Base-by-base conservation (phyloP, 1,140 invertebrate genomes). In the Mizuhopecten yessoensis region DNA sequence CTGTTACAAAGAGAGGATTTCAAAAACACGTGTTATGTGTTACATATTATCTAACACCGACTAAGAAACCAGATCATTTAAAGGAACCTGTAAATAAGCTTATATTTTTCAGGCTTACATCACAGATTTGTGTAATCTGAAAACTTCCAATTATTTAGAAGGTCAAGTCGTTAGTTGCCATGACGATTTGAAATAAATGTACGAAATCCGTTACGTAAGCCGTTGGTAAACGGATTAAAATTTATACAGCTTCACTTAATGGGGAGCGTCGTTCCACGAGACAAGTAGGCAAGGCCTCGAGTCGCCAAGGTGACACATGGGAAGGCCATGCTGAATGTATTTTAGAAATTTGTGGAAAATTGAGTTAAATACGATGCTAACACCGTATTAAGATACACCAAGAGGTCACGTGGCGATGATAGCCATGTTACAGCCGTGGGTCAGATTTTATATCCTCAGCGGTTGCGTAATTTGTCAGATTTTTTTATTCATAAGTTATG, bases 151-250 rank as follows among this genome's bases (percentile, higher is more conserved):
- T 75, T 29, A 75, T 75, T 75, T 75, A 75, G 57, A 75, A 75
- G 57, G 57, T 75, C 57, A 75, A 75, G 57, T 75, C 57, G 57
- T 75, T 75, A 75, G 57, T 75, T 75, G 2, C 57, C 57, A 75
- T 75, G 57, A 29, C n/a, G n/a, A 29, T 75, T 75, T 75, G 23
- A 75, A 75, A 75, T 75, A 75, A 75, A 75, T 75, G 57, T 75
- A 75, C 20, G 57, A 75, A 75, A 75, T 75, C 57, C 57, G 57
- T 75, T 75, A 75, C 57, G n/a, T 75, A 75, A 75, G 57, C 57
- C 57, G 57, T 7, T 75, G 57, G 57, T 75, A 75, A 75, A 75
- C 57, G 57, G 57, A 75, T 75, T 75, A 75, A 75, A 75, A 75
- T 75, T 75, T 17, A 75, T 75, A 75, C 20, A 75, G 57, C 57